Evolutionary conservation across 2,113 vertebrate genomes (phyloP).

Genomic region (Cyprinus carpio): DNA sequence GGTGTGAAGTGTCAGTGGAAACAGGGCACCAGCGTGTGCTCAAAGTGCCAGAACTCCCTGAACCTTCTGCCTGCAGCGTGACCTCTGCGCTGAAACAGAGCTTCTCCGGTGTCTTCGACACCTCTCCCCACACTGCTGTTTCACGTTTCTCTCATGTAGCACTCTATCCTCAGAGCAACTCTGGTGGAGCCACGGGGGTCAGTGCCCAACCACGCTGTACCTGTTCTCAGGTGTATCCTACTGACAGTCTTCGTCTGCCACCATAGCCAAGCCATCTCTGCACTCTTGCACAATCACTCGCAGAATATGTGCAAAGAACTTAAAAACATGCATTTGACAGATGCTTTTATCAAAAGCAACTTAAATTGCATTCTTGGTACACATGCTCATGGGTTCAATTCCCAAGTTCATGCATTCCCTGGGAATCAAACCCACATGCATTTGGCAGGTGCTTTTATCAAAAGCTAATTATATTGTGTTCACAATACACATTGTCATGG

Average conservation of each 20-base stretch:
- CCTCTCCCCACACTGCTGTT: slow-evolving; percentile 39
- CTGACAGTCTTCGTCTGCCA: slow-evolving; percentile 29
- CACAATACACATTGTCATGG: background rate
- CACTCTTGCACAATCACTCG: background rate
- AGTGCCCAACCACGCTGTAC: slow-evolving; percentile 4
- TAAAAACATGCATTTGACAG: background rate
- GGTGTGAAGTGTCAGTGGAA: slow-evolving; percentile 35
- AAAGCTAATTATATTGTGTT: background rate
- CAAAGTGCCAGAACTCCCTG: slow-evolving; percentile 1
- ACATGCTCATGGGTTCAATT: too few species aligned
- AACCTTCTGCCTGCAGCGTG: background rate
- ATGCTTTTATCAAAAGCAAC: too few species aligned
- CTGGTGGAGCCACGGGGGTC: slow-evolving; percentile 21
- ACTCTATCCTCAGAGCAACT: slow-evolving; percentile 47
- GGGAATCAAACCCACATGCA: too few species aligned
- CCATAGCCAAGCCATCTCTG: background rate
- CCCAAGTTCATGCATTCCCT: too few species aligned
- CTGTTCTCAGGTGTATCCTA: slow-evolving; percentile 31
- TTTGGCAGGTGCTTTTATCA: background rate
- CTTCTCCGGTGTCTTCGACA: slow-evolving; percentile 28
- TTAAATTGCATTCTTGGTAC: too few species aligned
- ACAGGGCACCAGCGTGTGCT: background rate
- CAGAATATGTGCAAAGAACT: background rate
- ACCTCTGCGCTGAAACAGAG: slow-evolving; percentile 36
- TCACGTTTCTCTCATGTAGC: slow-evolving; percentile 48